A percentile compares a stretch with the other conserved stretches of the same genome.
phyloP scores from a whole-genome alignment of 2,888 invertebrate genomes.

The Cynaeus angustus region DNA sequence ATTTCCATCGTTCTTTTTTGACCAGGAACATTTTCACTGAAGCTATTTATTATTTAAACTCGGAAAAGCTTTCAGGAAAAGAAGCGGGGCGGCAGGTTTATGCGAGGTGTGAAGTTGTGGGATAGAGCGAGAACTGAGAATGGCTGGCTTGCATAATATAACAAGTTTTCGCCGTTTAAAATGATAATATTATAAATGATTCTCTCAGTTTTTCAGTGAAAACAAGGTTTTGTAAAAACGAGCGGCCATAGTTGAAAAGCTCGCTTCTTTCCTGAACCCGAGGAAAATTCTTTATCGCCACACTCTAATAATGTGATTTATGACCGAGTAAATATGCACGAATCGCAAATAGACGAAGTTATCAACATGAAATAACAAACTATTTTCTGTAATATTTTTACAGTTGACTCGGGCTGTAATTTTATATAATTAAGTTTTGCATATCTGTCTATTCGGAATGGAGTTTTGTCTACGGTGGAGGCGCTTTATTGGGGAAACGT shows the following conservation, averaged over 20 bases:
- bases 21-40: constrained; percentile 58
- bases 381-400: constrained; percentile 65
- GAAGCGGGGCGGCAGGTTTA: constrained; percentile 58
- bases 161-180: constrained; percentile 54
- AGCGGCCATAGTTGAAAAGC: constrained; percentile 12
- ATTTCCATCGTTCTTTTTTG: constrained; percentile 49
- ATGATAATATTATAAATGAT: constrained; percentile 55
- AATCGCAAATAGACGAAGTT: constrained; percentile 32
- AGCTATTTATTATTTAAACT: constrained; percentile 67
- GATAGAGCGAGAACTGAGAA: constrained; percentile 53
- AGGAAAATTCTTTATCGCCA: constrained; percentile 18
- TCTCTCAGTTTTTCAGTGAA: constrained; percentile 46
- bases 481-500: constrained; percentile 47
- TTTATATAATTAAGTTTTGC: constrained; percentile 68
- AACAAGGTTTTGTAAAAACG: constrained; percentile 18
- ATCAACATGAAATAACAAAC: constrained; percentile 50
- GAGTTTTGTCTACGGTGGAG: constrained; percentile 54
- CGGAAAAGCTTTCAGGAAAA: constrained; percentile 65
- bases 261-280: background rate
- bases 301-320: constrained; percentile 32
- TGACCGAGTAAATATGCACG: constrained; percentile 32
- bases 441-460: constrained; percentile 66
- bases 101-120: constrained; percentile 58
- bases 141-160: constrained; percentile 57
- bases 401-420: constrained; percentile 63